Percentiles rank a stretch among this genome's conserved stretches.
These are phyloP conservation scores for Athene noctua DNA, from an alignment of 2,113 vertebrate species.

Conservation along the genomic window DNA sequence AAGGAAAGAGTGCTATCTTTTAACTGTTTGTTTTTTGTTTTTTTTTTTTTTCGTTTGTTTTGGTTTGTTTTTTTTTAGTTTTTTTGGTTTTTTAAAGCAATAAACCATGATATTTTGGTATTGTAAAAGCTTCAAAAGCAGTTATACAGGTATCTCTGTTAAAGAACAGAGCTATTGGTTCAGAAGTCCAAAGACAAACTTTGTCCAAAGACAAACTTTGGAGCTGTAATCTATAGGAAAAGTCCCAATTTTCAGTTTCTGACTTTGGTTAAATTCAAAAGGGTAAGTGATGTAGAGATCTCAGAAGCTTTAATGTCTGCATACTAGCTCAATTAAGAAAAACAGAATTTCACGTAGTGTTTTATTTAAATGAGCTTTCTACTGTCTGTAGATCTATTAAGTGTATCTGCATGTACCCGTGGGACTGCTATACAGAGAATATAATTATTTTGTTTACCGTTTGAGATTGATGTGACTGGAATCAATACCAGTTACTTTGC, in stretches of 20 bases:
- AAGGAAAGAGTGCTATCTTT: neutral
- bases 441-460: conserved; percentile 27
- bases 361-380: neutral
- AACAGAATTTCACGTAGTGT: neutral
- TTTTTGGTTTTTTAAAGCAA: neutral
- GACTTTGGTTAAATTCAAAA: neutral
- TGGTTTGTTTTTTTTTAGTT: too few relatives aligned
- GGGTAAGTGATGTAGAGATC: neutral
- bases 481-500: conserved; percentile 40
- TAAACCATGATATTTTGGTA: neutral
- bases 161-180: neutral
- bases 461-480: neutral
- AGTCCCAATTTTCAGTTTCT: neutral
- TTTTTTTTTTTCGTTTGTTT: too few relatives aligned
- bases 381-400: neutral
- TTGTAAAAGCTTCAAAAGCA: neutral
- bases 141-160: neutral
- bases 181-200: neutral
- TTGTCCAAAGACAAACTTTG: neutral
- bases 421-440: neutral
- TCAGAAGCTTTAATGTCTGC: neutral
- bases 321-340: neutral
- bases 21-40: neutral
- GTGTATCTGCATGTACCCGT: neutral
- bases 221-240: neutral